Base-by-base conservation (phyloP, 2,888 invertebrate genomes). In the Fragum fragum region DNA sequence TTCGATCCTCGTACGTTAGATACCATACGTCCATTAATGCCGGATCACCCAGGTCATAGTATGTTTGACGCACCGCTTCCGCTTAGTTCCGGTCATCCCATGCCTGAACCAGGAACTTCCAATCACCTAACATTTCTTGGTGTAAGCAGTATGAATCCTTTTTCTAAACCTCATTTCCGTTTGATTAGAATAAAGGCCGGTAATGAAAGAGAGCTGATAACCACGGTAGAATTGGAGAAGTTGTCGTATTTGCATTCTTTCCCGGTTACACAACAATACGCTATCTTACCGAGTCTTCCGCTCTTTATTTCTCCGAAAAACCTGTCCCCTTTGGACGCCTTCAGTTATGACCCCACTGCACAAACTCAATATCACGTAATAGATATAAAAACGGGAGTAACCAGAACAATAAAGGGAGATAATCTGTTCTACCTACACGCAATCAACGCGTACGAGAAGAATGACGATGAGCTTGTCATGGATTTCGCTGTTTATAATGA, bases 231-330 rank as follows among this genome's bases (percentile, higher is more conserved):
- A 0, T 86, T 91, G 26, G 89, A 88, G 23, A 68, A 81, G 16
- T 72, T 91, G 9, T 91, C 92, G 0, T 93, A 93, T 80, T 90
- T 93, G 91, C 93, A 93, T 77, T 90, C 92, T 0, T 90, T 93
- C 70, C 91, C 90, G 3, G 87, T 89, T 0, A 90, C 92, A 0
- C 59, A 79, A 52, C 82, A 88, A 26, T 90, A 91, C 77, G 91
- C 88, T 18, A 84, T 93, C 32, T 61, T 93, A 5, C 86, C 92
- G 26, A 89, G 88, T 18, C 85, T 83, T 32, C 92, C 93, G 0
- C 81, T 91, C 57, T 91, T 87, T 73, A 84, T 92, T 9, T 88
- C 89, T 78, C 75, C 87, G 9, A 70, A 81, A 59, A 83, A 88
- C 11, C 83, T 79, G 7, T 75, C 86, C 28, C 91, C 92, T 0